Base-by-base conservation (phyloP, 2,113 vertebrate genomes). In the Anarrhichthys ocellatus region DNA sequence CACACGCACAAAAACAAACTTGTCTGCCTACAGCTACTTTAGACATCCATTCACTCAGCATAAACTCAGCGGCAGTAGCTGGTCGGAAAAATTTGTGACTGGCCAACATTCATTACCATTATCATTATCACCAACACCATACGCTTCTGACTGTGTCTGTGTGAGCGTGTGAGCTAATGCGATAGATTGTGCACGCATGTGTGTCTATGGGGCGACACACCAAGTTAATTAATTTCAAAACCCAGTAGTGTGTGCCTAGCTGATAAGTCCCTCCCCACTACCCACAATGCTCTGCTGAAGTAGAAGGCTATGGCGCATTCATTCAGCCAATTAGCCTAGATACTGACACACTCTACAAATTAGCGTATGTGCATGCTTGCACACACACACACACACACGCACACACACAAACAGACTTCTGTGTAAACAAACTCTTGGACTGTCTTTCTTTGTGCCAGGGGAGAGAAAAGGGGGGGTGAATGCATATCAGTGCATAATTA, bases 161-260 rank as follows among this genome's bases (percentile, higher is more conserved):
- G 72, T 63, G 40, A 58, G 58, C 75, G 69, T 61, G 46, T 36
- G 73, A 62, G 7, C 24, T 70, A 64, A 81, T 84, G 81, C 76
- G 87, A 76, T 58, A 75, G 75, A 84, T 56, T 69, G 79, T 84
- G 73, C 66, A 78, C 48, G 63, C 61, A 76, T 87, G 89, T 85
- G 91, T 93, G 89, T 92, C 90, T 88, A 82, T 86, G 83, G 66
- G 68, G 81, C 52, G 52, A 90, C 80, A 93, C 76, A 90, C 85
- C 71, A 84, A 93, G 92, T 94, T 95, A 94, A 95, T 96, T 95
- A 93, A 95, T 94, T 95, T 95, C 92, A 95, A 94, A 95, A 92
- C 89, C 90, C 83, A 83, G 88, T 87, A 92, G 92, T 93, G 90
- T 92, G 92, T 84, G 92, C 87, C 92, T 88, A 50, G 91, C 94